Conservation (phyloP, 2,113 vertebrate species). For the Rutilus rutilus region DNA sequence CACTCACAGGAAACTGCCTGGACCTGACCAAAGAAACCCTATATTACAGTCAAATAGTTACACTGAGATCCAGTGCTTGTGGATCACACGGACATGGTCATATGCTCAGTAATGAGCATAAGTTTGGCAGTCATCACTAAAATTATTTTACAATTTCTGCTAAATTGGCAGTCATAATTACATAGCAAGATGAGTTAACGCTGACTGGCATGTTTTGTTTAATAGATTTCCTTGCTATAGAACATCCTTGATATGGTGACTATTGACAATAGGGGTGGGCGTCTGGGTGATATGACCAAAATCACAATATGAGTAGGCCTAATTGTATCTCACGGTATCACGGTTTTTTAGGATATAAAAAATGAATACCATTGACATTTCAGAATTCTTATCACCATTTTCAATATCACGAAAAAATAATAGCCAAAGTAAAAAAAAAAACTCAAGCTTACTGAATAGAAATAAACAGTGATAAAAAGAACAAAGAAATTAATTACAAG, state of each 20-base stretch:
- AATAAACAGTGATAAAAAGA: too few relatives aligned
- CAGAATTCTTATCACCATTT: too few relatives aligned
- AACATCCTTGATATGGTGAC: background rate
- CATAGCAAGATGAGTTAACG: background rate
- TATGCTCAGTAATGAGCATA: background rate
- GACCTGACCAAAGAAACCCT: slow-evolving; percentile 45
- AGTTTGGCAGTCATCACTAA: background rate
- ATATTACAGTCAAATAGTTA: slow-evolving; percentile 45
- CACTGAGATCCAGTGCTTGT: slow-evolving; percentile 16
- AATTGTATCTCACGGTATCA: too few relatives aligned
- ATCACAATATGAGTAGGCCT: too few relatives aligned
- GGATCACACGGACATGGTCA: background rate
- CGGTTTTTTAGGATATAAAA: too few relatives aligned
- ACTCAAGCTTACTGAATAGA: too few relatives aligned
- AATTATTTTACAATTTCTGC: background rate
- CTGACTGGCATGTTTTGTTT: background rate
- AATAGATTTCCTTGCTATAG: background rate
- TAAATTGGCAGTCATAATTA: slow-evolving; percentile 12
- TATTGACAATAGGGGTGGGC: background rate
- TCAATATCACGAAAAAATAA: too few relatives aligned
- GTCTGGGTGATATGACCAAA: too few relatives aligned
- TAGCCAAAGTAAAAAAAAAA: too few relatives aligned
- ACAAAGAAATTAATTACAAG: too few relatives aligned
- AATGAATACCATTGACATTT: too few relatives aligned
- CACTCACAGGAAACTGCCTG: slow-evolving; percentile 40